Evolutionary conservation across 1,140 invertebrate species (phyloP).

Genomic region (Drosophila repleta): DNA sequence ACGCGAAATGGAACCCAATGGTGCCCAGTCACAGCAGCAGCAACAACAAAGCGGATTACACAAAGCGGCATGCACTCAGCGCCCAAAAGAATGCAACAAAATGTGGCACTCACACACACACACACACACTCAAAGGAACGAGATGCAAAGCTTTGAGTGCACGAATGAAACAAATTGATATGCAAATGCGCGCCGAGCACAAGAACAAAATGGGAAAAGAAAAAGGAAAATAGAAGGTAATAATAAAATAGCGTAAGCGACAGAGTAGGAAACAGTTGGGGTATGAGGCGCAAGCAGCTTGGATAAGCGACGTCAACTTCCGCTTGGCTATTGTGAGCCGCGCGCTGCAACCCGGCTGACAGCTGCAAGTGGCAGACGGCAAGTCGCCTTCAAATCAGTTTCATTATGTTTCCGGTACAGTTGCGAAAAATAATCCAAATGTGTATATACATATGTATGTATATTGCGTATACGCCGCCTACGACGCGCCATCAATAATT

Average conservation of each 20-base stretch:
- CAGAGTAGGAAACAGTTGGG: not conserved
- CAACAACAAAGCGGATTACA: slow-evolving; percentile 35
- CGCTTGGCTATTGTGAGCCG: slow-evolving; percentile 40
- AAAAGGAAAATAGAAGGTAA: slow-evolving; percentile 40
- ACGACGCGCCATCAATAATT: slow-evolving; percentile 67
- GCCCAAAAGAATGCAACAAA: slow-evolving; percentile 9
- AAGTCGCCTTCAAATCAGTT: slow-evolving; percentile 52
- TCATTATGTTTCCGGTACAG: slow-evolving; percentile 50
- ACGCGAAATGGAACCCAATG: slow-evolving; percentile 29
- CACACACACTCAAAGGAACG: not conserved
- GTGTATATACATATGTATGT: slow-evolving; percentile 10
- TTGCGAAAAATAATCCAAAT: slow-evolving; percentile 24
- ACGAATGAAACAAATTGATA: slow-evolving; percentile 79
- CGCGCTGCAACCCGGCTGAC: slow-evolving; percentile 30
- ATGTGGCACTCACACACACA: slow-evolving; percentile 52
- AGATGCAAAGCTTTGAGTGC: slow-evolving; percentile 44
- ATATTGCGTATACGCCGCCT: slow-evolving; percentile 70
- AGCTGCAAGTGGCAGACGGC: slow-evolving; percentile 66
- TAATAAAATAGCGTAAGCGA: slow-evolving; percentile 64
- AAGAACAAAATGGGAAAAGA: slow-evolving; percentile 2
- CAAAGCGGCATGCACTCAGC: slow-evolving; percentile 15
- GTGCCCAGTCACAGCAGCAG: not conserved
- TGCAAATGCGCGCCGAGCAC: slow-evolving; percentile 63
- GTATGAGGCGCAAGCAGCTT: slow-evolving; percentile 41
- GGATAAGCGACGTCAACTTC: slow-evolving; percentile 74